Evolutionary conservation across 2,113 vertebrate species (phyloP), one percentile per base, ranked within the genome.

Genomic region (Pteropus alecto): DNA sequence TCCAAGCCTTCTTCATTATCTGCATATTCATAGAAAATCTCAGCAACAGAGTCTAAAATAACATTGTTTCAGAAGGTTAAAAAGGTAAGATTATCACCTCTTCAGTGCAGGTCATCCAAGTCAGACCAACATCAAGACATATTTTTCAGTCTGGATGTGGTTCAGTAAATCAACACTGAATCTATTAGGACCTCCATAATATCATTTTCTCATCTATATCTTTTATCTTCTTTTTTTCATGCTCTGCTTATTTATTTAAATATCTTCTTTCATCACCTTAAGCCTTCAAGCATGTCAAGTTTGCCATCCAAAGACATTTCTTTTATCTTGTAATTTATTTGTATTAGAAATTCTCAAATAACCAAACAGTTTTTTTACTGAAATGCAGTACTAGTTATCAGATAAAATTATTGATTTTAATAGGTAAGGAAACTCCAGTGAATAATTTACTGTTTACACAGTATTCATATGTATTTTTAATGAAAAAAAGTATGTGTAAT

Each of bases 191-290:
- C 1, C 1, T 30, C 26, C 14, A 35, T 78, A 28, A 21, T 73
- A 76, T 79, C 19, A 96, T 54, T 96, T 91, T 48, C 65, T 93
- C 24, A 83, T 51, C 6, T 33, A 8, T 19, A 63, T 65, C 33
- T 83, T 67, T 87, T 63, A 61, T 65, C 54, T 35, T 74, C 38
- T 63, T 54, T 65, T 77, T 51, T 54, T 26, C 67, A 95, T 54
- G 18, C n/a, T 82, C 61, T 84, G 38, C 86, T 95, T 93, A 48
- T 81, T 95, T 93, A 89, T 82, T 95, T 89, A 85, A 95, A 78
- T 79, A 48, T 93, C 41, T 87, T 88, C 63, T 90, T 81, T 78
- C 43, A 86, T 92, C 79, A 90, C 84, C 77, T 96, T 73, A 86
- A 56, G 63, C 61, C 67, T 96, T 83, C 56, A 93, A 88, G 85